Base-by-base conservation (phyloP, 2,113 vertebrate genomes). In the Trinectes maculatus region DNA sequence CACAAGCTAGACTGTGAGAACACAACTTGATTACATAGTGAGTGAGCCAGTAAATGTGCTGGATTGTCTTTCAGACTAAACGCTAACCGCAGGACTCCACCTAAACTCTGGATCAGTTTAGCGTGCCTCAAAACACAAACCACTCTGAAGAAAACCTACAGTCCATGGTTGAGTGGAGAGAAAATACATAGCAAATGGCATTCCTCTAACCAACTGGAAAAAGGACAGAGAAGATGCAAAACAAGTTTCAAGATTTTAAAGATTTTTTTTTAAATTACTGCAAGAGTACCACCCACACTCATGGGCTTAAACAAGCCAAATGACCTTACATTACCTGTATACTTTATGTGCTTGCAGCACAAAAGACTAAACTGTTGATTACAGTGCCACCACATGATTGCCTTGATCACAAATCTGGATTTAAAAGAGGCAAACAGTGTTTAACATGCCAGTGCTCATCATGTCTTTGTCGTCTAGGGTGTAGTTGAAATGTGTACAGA, bases 21-120 rank as follows among this genome's bases (percentile, higher is more conserved):
- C 67, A 59, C 42, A 62, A 67, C 70, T 54, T 60, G 67, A 85
- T 84, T 85, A 85, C 54, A 78, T 55, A 67, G 77, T 56, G 64
- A 22, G 68, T 1, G 46, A 71, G 75, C 83, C 77, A 80, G 43
- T 78, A 69, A 81, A 76, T 72, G 82, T 55, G 64, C 84, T 51
- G 57, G 74, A 60, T 43, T 77, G 83, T 71, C 66, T 79, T 64
- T 74, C 58, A 48, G 72, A 71, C 77, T 52, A 39, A 84, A 66
- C 2, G 11, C 72, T 57, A 79, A 90, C 87, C 87, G 79, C 88
- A 87, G 64, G 87, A 77, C 88, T 88, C 85, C 87, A 80, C 89
- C 89, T 80, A 81, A 80, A 82, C 66, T 86, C 77, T 89, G 88
- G 82, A 84, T 85, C 82, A 21, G 77, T 85, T 85, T 83, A 84